Conservation (phyloP, 2,797 vertebrate genomes). For the Phalloptychus januarius region DNA sequence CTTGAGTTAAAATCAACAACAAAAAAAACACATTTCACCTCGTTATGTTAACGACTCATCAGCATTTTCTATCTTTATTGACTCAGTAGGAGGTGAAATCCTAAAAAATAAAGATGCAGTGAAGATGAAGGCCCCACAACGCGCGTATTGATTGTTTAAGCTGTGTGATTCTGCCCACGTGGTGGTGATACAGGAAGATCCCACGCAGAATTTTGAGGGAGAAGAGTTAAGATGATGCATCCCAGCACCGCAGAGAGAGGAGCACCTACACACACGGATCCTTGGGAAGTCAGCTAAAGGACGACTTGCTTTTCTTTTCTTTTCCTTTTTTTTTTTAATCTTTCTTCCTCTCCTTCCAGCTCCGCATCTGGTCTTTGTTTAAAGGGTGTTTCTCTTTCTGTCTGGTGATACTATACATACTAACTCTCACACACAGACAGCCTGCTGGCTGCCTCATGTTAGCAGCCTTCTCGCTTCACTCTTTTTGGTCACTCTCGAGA, state of each 20-base stretch:
- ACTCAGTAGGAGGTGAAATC: constrained; percentile 25
- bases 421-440: constrained; percentile 30
- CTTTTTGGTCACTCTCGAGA: constrained; percentile 19
- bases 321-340: constrained; percentile 55
- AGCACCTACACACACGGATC: constrained; percentile 15
- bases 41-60: neutral
- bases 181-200: constrained; percentile 44
- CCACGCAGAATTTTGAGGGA: constrained; percentile 51
- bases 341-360: constrained; percentile 41
- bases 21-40: neutral
- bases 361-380: constrained; percentile 73
- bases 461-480: constrained; percentile 23
- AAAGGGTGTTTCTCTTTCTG: constrained; percentile 62
- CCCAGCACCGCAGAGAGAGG: constrained; percentile 18
- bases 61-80: constrained; percentile 23
- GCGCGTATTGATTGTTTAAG: constrained; percentile 55
- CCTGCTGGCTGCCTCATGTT: constrained; percentile 33
- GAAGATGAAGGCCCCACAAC: constrained; percentile 31
- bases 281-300: constrained; percentile 42
- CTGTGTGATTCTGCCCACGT: constrained; percentile 53
- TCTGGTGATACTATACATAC: constrained; percentile 48
- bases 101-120: constrained; percentile 5
- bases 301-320: constrained; percentile 42
- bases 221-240: constrained; percentile 7
- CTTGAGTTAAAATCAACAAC: neutral